Conservation (phyloP, 2,888 invertebrate genomes). For the Bedellia somnulentella region DNA sequence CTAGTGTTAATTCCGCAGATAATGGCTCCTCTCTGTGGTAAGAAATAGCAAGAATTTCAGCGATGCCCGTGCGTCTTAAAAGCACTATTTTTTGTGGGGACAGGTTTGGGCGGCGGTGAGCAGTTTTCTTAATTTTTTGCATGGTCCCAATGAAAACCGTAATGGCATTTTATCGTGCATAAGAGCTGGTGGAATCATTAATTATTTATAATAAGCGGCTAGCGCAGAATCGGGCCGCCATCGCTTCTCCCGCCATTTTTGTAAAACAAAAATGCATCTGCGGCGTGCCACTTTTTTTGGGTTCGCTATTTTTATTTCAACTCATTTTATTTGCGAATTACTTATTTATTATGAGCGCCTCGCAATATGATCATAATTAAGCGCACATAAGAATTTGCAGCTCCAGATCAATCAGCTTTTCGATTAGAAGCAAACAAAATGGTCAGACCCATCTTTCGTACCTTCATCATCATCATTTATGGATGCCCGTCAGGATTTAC, state of each 20-base stretch:
- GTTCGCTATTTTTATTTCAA: slow-evolving; percentile 6
- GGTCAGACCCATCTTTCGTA: too few species aligned
- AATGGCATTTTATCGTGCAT: slow-evolving; percentile 61
- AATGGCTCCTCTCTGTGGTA: slow-evolving; percentile 51
- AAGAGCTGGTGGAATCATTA: slow-evolving; percentile 55
- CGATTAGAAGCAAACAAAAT: too few species aligned
- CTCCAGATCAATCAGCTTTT: too few species aligned
- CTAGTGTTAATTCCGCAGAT: slow-evolving; percentile 53
- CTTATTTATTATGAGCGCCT: too few species aligned
- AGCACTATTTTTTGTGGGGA: slow-evolving; percentile 39
- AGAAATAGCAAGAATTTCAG: slow-evolving; percentile 55
- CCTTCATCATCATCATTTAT: too few species aligned
- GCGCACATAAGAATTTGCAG: too few species aligned
- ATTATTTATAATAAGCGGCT: slow-evolving; percentile 60
- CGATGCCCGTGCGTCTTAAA: slow-evolving; percentile 54
- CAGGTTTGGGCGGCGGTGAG: slow-evolving; percentile 42
- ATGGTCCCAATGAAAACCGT: slow-evolving; percentile 54
- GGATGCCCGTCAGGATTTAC: too few species aligned
- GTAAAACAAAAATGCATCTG: slow-evolving; percentile 17
- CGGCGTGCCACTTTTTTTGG: slow-evolving; percentile 15
- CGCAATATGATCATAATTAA: too few species aligned
- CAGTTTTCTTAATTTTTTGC: slow-evolving; percentile 48
- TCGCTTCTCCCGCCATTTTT: slow-evolving; percentile 42
- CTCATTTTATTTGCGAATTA: too few species aligned
- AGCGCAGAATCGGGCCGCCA: slow-evolving; percentile 40